Evolutionary conservation across 2,888 invertebrate genomes (phyloP), one percentile per base, ranked within the genome.

Genomic region (Chouioia cunea): DNA sequence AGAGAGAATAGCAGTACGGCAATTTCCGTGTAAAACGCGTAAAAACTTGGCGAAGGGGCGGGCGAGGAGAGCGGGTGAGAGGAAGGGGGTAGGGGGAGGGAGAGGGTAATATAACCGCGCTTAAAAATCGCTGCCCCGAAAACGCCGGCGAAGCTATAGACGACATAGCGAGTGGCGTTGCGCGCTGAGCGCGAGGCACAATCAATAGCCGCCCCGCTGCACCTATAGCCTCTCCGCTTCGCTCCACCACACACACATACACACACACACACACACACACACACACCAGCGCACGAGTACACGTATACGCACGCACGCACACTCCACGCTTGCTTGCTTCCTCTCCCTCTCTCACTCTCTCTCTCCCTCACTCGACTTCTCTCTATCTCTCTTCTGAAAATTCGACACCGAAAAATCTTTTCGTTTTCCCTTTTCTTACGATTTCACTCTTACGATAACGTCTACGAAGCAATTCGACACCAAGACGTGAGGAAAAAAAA

Each of bases 151-250:
- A 36, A 69, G 76, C 65, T 69, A 72, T 66, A 70, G 72, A 43
- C 56, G 36, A 73, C 77, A 75, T 66, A 71, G 74, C 75, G 74
- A 74, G 76, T 75, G 76, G 76, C 75, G 78, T 6, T 36, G 36
- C 76, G 77, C 76, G 77, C n/a, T n/a, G n/a, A n/a, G n/a, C 77
- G 77, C 78, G 78, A 80, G 81, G 82, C 80, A 79, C 83, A 83
- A 83, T 84, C 84, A 84, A 84, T 83, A 84, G 83, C 82, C 79
- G 78, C 78, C 50, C 18, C 50, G 16, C 50, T 50, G 16, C 18
- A 16, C 18, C 18, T 50, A 50, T 36, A 36, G 36, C 36, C 36
- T 36, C 36, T 3, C 36, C 36, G 36, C 36, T 36, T 12, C 36
- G 12, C 22, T 44, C 54, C 4, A 22, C 27, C 36, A 8, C 12